Evolutionary conservation across 1,140 invertebrate species (phyloP).

Genomic region (Diabrotica undecimpunctata): DNA sequence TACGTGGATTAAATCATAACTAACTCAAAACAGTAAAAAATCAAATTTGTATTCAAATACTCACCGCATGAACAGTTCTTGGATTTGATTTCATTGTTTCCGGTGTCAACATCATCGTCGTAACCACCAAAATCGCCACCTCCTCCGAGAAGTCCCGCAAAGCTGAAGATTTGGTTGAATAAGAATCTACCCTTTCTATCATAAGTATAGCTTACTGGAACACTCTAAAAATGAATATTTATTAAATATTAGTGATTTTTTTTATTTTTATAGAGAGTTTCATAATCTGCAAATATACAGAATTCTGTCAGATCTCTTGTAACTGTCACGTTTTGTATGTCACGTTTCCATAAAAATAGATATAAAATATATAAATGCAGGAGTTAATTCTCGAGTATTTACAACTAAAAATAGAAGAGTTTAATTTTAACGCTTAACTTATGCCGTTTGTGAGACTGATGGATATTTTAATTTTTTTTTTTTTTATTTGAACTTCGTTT

Average conservation of each 20-base stretch:
- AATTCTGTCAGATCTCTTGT: neutral
- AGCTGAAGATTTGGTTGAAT: slow-evolving; percentile 9
- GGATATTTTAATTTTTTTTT: too few relatives aligned
- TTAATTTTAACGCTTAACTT: too few relatives aligned
- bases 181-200: slow-evolving; percentile 4
- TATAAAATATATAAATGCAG: neutral
- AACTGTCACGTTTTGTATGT: neutral
- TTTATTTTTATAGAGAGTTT: neutral
- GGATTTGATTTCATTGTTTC: slow-evolving; percentile 46
- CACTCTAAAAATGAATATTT: neutral
- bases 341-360: neutral
- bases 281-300: neutral
- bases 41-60: slow-evolving; percentile 20
- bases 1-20: too few relatives aligned
- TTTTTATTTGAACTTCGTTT: too few relatives aligned
- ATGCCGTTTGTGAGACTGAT: too few relatives aligned
- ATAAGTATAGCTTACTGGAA: neutral
- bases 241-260: neutral
- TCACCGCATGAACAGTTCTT: slow-evolving; percentile 63
- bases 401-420: too few relatives aligned
- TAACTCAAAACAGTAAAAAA: neutral
- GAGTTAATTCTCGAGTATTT: too few relatives aligned
- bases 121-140: neutral
- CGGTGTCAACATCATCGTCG: slow-evolving; percentile 50
- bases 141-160: neutral